phyloP scores from a whole-genome alignment of 2,888 invertebrate species.

The Auanema freiburgensis region DNA sequence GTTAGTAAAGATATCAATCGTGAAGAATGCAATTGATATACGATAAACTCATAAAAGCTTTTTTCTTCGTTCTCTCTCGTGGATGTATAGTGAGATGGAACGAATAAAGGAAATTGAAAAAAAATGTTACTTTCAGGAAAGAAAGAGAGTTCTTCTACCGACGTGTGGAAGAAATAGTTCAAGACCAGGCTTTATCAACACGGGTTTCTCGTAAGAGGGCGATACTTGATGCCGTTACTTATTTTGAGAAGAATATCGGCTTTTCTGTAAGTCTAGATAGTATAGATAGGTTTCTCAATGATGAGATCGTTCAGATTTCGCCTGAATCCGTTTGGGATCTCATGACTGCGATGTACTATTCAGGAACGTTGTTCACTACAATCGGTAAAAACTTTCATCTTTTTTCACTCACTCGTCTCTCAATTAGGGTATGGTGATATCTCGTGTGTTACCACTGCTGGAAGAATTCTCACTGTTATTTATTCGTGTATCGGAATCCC shows the following conservation, averaged over 20 bases:
- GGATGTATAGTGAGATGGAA: conserved; percentile 8
- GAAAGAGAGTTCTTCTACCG: conserved; percentile 48
- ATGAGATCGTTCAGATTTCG: conserved; percentile 19
- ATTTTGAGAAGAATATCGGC: conserved; percentile 51
- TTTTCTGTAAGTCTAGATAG: conserved; percentile 18
- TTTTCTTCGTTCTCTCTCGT: conserved; percentile 8
- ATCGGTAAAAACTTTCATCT: conserved; percentile 43
- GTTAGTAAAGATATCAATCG: neutral
- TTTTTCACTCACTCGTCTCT: neutral
- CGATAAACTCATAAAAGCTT: conserved; percentile 13
- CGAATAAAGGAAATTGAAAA: neutral
- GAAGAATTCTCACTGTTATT: conserved; percentile 83
- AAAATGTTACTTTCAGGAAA: conserved; percentile 21
- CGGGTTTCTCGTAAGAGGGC: conserved; percentile 30
- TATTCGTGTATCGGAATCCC: conserved; percentile 88
- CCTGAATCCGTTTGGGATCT: conserved; percentile 50
- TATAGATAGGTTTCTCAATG: neutral
- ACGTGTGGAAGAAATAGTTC: conserved; percentile 55
- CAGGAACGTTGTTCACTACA: conserved; percentile 62
- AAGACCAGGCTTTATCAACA: conserved; percentile 28
- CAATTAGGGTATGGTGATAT: conserved; percentile 90
- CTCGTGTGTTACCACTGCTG: conserved; percentile 83
- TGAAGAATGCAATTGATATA: too few species aligned
- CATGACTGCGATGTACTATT: conserved; percentile 59
- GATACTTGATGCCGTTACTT: conserved; percentile 55